These are phyloP conservation scores for Tetrapedia diversipes DNA, from an alignment of 2,888 invertebrate species.

Conservation along the genomic window DNA sequence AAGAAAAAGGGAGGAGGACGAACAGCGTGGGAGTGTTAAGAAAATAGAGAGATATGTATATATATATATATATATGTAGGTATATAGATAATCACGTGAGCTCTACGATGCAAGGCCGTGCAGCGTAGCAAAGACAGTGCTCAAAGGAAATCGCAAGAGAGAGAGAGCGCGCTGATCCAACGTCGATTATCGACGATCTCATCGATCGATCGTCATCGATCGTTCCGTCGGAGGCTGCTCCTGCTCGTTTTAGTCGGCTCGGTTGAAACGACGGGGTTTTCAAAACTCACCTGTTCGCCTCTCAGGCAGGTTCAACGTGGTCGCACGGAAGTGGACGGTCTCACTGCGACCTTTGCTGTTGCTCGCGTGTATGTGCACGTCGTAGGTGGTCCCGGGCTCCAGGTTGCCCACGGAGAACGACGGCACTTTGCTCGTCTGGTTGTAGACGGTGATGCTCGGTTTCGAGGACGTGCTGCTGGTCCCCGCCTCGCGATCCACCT, in stretches of 20 bases:
- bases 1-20: not conserved
- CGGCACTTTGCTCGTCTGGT: constrained; percentile 85
- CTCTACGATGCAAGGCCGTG: constrained; percentile 80
- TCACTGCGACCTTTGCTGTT: constrained; percentile 90
- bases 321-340: constrained; percentile 87
- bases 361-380: constrained; percentile 87
- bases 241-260: not conserved
- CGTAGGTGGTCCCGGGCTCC: constrained; percentile 88
- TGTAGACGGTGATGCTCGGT: constrained; percentile 83
- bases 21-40: constrained; percentile 11
- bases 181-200: constrained; percentile 12
- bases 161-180: constrained; percentile 39
- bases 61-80: too few species aligned
- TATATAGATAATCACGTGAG: constrained; percentile 68
- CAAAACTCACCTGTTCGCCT: constrained; percentile 87
- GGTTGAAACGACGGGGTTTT: not conserved
- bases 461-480: constrained; percentile 36
- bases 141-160: constrained; percentile 58
- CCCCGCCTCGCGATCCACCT: constrained; percentile 83
- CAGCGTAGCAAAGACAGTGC: constrained; percentile 79
- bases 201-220: constrained; percentile 32
- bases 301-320: constrained; percentile 89
- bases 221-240: constrained; percentile 5
- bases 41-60: too few species aligned
- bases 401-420: constrained; percentile 87